phyloP scores from a whole-genome alignment of 2,113 vertebrate genomes.

The Oenanthe oenanthe region DNA sequence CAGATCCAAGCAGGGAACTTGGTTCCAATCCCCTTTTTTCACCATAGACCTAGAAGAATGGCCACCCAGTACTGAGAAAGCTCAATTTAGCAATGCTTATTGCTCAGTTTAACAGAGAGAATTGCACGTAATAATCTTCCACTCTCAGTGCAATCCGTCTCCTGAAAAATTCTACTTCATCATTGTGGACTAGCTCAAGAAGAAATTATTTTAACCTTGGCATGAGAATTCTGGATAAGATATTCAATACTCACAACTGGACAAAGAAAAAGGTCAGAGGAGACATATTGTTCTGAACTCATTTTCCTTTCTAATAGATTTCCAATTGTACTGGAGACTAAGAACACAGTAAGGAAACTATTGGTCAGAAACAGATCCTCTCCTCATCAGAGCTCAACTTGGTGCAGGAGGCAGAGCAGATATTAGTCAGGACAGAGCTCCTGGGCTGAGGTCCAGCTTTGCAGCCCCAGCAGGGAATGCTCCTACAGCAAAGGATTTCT shows the following conservation, averaged over 20 bases:
- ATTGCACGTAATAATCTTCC: slow-evolving; percentile 14
- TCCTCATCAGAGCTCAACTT: not conserved
- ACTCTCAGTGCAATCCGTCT: slow-evolving; percentile 10
- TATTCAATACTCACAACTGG: not conserved
- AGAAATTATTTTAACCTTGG: slow-evolving; percentile 25
- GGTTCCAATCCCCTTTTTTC: not conserved
- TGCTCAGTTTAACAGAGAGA: slow-evolving; percentile 39
- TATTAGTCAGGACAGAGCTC: not conserved
- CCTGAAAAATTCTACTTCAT: slow-evolving; percentile 46
- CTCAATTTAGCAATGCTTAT: slow-evolving; percentile 22
- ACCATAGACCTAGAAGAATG: slow-evolving; percentile 4
- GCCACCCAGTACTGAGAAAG: slow-evolving; percentile 34
- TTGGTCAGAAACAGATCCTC: not conserved
- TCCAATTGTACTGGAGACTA: not conserved
- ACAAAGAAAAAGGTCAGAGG: slow-evolving; percentile 6
- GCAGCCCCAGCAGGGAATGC: slow-evolving; percentile 40
- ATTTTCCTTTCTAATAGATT: not conserved
- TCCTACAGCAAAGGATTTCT: slow-evolving; percentile 15
- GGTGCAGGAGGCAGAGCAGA: slow-evolving; percentile 7
- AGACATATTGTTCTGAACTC: not conserved
- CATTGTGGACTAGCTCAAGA: not conserved
- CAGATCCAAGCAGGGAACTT: slow-evolving; percentile 11
- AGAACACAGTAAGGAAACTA: not conserved
- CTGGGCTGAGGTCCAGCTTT: slow-evolving; percentile 36
- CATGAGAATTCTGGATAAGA: not conserved